Evolutionary conservation across 2,113 vertebrate species (phyloP).

Genomic region (Grallaria varia): DNA sequence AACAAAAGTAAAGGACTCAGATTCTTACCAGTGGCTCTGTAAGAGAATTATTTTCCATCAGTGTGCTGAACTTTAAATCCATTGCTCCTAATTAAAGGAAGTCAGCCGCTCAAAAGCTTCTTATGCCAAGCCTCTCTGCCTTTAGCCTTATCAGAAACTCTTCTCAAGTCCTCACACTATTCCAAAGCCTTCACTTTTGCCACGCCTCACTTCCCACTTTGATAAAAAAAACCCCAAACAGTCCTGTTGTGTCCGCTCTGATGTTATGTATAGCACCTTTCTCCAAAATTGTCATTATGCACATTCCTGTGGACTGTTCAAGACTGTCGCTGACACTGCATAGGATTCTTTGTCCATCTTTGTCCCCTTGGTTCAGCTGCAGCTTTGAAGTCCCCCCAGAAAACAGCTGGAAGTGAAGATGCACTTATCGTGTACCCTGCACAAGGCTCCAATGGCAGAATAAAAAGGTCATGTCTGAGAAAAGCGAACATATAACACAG

Average conservation of each 20-base stretch:
- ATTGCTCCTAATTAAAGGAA: conserved; percentile 34
- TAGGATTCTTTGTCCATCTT: neutral
- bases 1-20: neutral
- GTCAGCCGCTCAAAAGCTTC: neutral
- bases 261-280: neutral
- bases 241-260: neutral
- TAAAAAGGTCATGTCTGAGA: neutral
- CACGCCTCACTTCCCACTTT: neutral
- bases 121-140: neutral
- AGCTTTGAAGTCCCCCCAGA: neutral
- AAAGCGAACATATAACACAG: neutral
- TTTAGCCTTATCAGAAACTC: neutral
- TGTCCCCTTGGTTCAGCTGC: neutral
- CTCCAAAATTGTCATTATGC: neutral
- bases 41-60: neutral
- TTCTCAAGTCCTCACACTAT: neutral
- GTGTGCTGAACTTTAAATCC: conserved; percentile 9
- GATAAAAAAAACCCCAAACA: neutral
- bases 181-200: neutral
- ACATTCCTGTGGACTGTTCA: neutral
- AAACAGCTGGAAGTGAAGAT: neutral
- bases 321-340: neutral
- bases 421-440: neutral
- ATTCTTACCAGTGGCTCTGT: neutral
- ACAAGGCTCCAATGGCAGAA: neutral